Evolutionary conservation across 2,888 invertebrate genomes (phyloP).

Genomic region (Clivina fossor): DNA sequence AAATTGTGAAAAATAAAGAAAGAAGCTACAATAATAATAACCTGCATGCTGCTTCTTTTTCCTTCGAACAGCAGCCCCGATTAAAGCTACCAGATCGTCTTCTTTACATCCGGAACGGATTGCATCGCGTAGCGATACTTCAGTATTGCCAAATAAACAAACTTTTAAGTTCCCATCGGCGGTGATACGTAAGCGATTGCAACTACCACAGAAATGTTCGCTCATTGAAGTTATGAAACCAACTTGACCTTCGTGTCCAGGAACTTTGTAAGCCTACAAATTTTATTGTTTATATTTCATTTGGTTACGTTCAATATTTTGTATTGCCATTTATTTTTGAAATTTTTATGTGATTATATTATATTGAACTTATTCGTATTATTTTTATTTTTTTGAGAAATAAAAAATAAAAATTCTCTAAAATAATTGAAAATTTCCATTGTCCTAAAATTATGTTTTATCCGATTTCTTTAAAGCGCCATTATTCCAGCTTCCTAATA

Average conservation of each 20-base stretch:
- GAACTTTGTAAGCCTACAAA: constrained; percentile 81
- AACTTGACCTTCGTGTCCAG: constrained; percentile 80
- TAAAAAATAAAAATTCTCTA: too few species aligned
- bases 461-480: too few species aligned
- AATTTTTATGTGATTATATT: too few species aligned
- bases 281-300: too few species aligned
- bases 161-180: constrained; percentile 99
- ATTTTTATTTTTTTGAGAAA: too few species aligned
- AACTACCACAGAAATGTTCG: constrained; percentile 90
- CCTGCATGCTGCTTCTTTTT: constrained; percentile 97
- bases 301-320: too few species aligned
- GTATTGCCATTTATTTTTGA: too few species aligned
- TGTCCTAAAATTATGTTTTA: too few species aligned
- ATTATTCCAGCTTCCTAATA: too few species aligned
- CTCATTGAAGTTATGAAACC: constrained; percentile 99
- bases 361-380: constrained; percentile 8
- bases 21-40: too few species aligned
- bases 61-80: constrained; percentile 78
- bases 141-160: constrained; percentile 92
- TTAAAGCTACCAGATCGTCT: constrained; percentile 69
- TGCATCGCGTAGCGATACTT: constrained; percentile 89
- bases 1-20: too few species aligned
- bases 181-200: constrained; percentile 92
- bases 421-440: too few species aligned
- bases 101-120: constrained; percentile 72